Evolutionary conservation across 2,113 vertebrate species (phyloP).

Genomic region (Callorhinus ursinus): DNA sequence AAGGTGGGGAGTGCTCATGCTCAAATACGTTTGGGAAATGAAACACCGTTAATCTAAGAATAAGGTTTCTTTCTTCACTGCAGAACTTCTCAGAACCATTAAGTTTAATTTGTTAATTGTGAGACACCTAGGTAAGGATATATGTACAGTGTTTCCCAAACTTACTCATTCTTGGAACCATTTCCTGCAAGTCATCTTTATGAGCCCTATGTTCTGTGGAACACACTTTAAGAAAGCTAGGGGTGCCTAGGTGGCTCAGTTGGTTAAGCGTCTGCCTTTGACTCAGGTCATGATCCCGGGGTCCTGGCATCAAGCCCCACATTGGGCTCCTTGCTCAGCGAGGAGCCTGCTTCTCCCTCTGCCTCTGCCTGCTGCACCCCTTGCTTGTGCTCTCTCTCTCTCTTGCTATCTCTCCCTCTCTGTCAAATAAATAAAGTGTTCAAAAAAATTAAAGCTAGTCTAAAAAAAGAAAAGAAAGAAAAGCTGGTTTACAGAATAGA

Average conservation of each 20-base stretch:
- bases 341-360: background rate
- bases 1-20: background rate
- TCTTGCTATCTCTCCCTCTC: too few relatives aligned
- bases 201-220: background rate
- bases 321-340: background rate
- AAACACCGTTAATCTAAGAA: background rate
- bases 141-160: background rate
- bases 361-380: background rate
- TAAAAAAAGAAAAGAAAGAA: background rate
- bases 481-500: background rate
- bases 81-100: background rate
- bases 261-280: background rate
- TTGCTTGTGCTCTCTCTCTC: background rate
- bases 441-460: background rate
- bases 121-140: background rate
- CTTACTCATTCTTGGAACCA: background rate
- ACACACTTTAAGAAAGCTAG: background rate
- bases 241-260: too few relatives aligned
- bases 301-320: too few relatives aligned
- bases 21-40: background rate
- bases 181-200: background rate
- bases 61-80: background rate
- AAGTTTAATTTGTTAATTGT: constrained; percentile 2
- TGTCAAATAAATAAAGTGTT: background rate
- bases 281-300: background rate